phyloP scores from a whole-genome alignment of 92 coral and sea anemone species.

The Diadumene lineata region DNA sequence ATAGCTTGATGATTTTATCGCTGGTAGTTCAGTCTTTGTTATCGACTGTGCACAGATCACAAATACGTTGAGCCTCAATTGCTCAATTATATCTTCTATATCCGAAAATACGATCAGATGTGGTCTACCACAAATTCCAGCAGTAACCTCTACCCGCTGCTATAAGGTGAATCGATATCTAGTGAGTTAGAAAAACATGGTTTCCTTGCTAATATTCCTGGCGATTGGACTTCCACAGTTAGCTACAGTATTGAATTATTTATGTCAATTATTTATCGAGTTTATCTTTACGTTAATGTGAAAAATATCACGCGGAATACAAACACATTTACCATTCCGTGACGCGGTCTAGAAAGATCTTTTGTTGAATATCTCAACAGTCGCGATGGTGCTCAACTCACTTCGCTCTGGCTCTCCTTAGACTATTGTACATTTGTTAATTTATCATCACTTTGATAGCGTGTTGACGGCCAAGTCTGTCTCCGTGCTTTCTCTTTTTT shows the following conservation, averaged over 20 bases:
- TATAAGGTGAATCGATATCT: too few species aligned
- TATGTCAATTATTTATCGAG: neutral
- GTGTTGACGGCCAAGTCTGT: neutral
- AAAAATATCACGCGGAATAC: neutral
- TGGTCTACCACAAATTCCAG: neutral
- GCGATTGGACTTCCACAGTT: neutral
- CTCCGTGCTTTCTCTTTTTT: too few species aligned
- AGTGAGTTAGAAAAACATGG: neutral
- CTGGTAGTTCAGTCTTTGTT: too few species aligned
- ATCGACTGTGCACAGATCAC: too few species aligned
- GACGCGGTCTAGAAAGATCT: neutral
- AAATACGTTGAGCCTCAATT: too few species aligned
- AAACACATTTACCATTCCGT: neutral
- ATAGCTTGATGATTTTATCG: too few species aligned
- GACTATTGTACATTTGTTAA: neutral
- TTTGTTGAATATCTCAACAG: neutral
- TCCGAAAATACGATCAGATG: neutral
- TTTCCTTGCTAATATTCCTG: neutral
- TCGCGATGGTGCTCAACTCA: neutral
- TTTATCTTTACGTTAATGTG: neutral
- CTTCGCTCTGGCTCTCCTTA: neutral
- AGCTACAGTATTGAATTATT: neutral
- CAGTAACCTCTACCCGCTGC: neutral
- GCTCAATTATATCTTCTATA: too few species aligned
- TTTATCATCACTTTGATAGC: neutral